Evolutionary conservation across 2,797 vertebrate species (phyloP).

Genomic region (Gymnodraco acuticeps): DNA sequence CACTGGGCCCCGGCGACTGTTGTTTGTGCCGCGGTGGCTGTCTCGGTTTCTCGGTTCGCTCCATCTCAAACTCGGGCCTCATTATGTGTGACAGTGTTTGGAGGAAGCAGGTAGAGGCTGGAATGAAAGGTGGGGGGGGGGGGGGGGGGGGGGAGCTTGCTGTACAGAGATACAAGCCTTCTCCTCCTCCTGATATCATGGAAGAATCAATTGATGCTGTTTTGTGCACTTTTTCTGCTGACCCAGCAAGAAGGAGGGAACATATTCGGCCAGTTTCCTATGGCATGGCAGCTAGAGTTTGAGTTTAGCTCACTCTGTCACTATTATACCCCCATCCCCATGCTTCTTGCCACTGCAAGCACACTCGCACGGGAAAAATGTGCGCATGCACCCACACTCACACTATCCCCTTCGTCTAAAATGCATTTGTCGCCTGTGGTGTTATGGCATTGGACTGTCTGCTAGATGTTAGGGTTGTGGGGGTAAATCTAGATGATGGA

Average conservation of each 20-base stretch:
- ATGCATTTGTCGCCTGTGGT: slow-evolving; percentile 72
- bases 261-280: slow-evolving; percentile 69
- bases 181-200: slow-evolving; percentile 78
- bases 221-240: slow-evolving; percentile 81
- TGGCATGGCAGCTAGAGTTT: slow-evolving; percentile 74
- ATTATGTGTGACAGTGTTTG: slow-evolving; percentile 82
- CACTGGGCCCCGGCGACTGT: slow-evolving; percentile 58
- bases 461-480: slow-evolving; percentile 74
- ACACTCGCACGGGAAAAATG: slow-evolving; percentile 29
- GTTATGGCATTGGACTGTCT: slow-evolving; percentile 78
- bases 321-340: slow-evolving; percentile 53
- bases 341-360: slow-evolving; percentile 48
- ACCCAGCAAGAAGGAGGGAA: slow-evolving; percentile 58
- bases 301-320: slow-evolving; percentile 77
- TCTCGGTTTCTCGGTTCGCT: slow-evolving; percentile 59
- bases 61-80: slow-evolving; percentile 71
- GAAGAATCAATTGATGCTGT: slow-evolving; percentile 83
- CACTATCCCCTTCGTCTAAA: slow-evolving; percentile 47
- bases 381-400: slow-evolving; percentile 27
- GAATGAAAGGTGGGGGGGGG: slow-evolving; percentile 50
- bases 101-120: slow-evolving; percentile 65
- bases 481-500: slow-evolving; percentile 81
- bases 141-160: slow-evolving; percentile 40
- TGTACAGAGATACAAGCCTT: slow-evolving; percentile 53
- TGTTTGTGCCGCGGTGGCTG: slow-evolving; percentile 63